Conservation (phyloP, 2,888 invertebrate genomes). For the Chelonus formosanus region DNA sequence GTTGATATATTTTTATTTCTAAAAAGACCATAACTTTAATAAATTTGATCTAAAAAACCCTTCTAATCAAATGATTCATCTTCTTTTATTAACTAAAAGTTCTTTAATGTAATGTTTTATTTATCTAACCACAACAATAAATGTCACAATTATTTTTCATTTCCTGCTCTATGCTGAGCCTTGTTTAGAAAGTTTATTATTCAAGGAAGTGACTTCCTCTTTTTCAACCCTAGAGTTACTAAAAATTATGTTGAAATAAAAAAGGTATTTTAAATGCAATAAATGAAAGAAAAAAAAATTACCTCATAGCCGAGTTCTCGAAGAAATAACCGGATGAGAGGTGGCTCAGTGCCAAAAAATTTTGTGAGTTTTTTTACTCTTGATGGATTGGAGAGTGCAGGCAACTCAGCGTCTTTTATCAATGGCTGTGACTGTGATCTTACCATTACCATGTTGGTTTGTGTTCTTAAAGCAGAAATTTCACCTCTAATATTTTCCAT, state of each 20-base stretch:
- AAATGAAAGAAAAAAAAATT: constrained; percentile 40
- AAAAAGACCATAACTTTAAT: too few species aligned
- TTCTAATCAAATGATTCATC: too few species aligned
- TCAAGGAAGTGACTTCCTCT: too few species aligned
- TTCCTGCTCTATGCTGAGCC: too few species aligned
- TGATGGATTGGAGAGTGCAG: constrained; percentile 84
- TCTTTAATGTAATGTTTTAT: too few species aligned
- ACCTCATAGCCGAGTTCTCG: constrained; percentile 93
- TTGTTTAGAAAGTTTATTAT: too few species aligned
- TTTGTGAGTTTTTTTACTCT: constrained; percentile 88
- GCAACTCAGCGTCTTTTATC: constrained; percentile 69
- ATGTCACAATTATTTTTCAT: too few species aligned
- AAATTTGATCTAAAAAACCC: too few species aligned
- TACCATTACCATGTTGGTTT: constrained; percentile 70
- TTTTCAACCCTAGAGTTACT: too few species aligned
- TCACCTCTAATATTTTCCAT: constrained; percentile 87
- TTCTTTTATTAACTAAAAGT: too few species aligned
- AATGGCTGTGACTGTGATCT: constrained; percentile 76
- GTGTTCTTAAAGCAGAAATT: constrained; percentile 78
- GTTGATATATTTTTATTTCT: too few species aligned
- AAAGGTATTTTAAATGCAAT: constrained; percentile 14
- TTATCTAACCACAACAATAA: too few species aligned
- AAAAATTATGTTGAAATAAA: neutral
- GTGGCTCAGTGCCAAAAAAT: constrained; percentile 94
- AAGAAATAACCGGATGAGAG: constrained; percentile 86